Conservation (phyloP, 2,113 vertebrate genomes). For the Indicator maculatus region DNA sequence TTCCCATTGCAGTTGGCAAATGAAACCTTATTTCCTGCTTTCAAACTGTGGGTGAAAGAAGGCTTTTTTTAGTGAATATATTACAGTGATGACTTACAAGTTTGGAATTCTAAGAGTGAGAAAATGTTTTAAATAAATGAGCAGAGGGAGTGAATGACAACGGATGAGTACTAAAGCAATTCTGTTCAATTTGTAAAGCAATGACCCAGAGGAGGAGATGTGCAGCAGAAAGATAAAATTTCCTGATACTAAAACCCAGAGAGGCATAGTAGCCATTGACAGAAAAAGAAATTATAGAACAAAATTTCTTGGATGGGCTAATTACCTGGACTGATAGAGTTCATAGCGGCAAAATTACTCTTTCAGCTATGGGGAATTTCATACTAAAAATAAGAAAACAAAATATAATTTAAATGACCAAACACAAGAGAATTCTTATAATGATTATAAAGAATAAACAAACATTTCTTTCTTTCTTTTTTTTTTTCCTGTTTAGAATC, state of each 20-base stretch:
- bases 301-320: background rate
- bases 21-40: slow-evolving; percentile 32
- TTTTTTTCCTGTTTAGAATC: background rate
- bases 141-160: background rate
- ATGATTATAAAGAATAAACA: background rate
- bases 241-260: background rate
- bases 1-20: background rate
- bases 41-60: slow-evolving; percentile 32
- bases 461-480: background rate
- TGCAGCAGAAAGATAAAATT: background rate
- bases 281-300: background rate
- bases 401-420: background rate
- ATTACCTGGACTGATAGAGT: background rate
- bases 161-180: background rate
- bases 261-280: background rate
- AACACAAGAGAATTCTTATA: background rate
- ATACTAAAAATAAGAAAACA: background rate
- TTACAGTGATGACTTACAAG: background rate
- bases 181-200: slow-evolving; percentile 2
- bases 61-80: background rate
- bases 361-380: background rate
- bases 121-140: slow-evolving; percentile 38
- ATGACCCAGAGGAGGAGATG: background rate
- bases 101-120: background rate
- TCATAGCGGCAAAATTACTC: background rate